phyloP scores from a whole-genome alignment of 2,797 vertebrate species.

The Astyanax mexicanus region DNA sequence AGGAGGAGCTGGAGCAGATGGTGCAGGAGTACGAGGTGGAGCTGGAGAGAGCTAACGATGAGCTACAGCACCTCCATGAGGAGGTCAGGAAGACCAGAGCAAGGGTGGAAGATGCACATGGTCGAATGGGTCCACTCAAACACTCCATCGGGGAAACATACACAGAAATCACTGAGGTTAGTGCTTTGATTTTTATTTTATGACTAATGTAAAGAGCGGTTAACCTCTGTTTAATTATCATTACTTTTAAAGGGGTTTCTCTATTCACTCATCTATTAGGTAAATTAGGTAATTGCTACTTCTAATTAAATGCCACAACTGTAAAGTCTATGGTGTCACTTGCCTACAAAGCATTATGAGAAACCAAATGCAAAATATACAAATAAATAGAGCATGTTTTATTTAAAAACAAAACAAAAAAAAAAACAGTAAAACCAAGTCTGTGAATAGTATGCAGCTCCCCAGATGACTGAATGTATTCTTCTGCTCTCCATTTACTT shows the following conservation, averaged over 20 bases:
- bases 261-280: not conserved
- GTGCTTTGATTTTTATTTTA: not conserved
- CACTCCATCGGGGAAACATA: constrained; percentile 53
- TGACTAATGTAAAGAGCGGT: not conserved
- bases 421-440: not conserved
- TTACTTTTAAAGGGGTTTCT: not conserved
- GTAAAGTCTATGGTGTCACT: not conserved
- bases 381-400: not conserved
- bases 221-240: not conserved
- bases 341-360: not conserved
- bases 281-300: not conserved
- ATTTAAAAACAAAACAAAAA: too few species aligned
- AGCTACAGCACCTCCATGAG: constrained; percentile 52
- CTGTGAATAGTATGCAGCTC: not conserved
- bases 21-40: constrained; percentile 52
- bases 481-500: not conserved
- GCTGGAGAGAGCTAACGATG: constrained; percentile 47
- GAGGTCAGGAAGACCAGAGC: constrained; percentile 44
- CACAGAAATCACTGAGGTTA: constrained; percentile 51
- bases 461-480: constrained; percentile 9
- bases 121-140: constrained; percentile 51
- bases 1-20: constrained; percentile 53
- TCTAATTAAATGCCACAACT: not conserved
- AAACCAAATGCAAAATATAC: not conserved
- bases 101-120: constrained; percentile 45